phyloP scores from a whole-genome alignment of 92 coral and sea anemone species.

The Umimayanthus kanabou region DNA sequence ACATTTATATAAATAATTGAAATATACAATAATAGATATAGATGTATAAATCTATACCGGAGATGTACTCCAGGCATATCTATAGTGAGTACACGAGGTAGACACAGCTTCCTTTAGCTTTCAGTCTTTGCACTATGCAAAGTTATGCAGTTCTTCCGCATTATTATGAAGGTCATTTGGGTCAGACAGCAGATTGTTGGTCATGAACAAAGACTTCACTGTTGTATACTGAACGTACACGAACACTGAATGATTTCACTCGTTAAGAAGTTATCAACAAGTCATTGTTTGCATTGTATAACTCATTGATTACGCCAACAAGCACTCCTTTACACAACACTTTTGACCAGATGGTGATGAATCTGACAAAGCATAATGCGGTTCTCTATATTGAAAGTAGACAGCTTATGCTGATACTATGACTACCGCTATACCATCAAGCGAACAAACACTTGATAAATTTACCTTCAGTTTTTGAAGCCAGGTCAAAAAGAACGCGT shows the following conservation, averaged over 20 bases:
- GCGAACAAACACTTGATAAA: background rate
- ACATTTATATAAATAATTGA: too few species aligned
- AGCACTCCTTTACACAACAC: constrained; percentile 5
- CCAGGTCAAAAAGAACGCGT: background rate
- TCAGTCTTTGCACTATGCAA: too few species aligned
- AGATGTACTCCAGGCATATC: too few species aligned
- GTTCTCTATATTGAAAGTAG: background rate
- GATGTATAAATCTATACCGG: too few species aligned
- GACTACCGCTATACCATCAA: background rate
- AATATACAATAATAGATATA: too few species aligned
- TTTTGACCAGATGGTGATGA: background rate
- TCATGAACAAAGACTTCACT: background rate
- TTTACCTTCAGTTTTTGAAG: constrained; percentile 8
- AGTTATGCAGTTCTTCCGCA: background rate
- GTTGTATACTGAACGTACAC: background rate
- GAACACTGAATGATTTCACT: background rate
- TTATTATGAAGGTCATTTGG: background rate
- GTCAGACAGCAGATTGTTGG: background rate
- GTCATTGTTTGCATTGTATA: background rate
- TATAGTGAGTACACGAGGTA: background rate
- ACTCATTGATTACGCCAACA: background rate
- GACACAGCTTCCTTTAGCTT: background rate
- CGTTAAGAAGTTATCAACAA: background rate
- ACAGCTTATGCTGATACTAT: background rate
- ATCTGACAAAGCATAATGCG: background rate